Evolutionary conservation across 2,797 vertebrate species (phyloP), one percentile per base, ranked within the genome.

Genomic region (Myripristis murdjan): DNA sequence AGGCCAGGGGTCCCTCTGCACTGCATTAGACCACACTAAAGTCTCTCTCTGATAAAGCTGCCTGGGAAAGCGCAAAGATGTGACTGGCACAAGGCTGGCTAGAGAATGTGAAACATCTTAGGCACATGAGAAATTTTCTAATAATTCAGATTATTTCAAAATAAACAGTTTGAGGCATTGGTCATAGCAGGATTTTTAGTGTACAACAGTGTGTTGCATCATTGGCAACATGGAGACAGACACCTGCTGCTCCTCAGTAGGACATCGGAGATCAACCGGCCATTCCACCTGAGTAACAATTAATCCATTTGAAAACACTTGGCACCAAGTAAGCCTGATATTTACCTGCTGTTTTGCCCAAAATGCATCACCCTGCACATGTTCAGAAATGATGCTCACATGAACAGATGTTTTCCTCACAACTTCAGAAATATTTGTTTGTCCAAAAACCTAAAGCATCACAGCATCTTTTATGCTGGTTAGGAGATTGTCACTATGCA

Each of bases 1-100:
- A 24, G 55, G 48, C 48, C 71, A 83, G 58, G 74, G 41, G 51
- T 64, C 68, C 33, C 43, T 65, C 39, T 63, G 22, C 26, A 39
- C 14, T 41, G 35, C 5, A 12, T 31, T 33, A 15, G 16, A 15
- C 2, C 12, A 18, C 26, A 3, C 26, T 9, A 7, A 28, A 31
- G 28, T 4, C 18, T 24, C 16, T 14, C 26, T 16, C 5, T 31
- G 15, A n/a, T 9, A 48, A 52, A 49, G 6, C 5, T 43, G 4
- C 15, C 41, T 16, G 0, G 33, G 33, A 35, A 35, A 5, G 10
- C 10, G 1, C 33, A 10, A 10, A 35, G 33, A 35, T 10, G 33
- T 35, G 10, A 6, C 33, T 33, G 33, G 33, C 33, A 35, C 5
- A 35, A 35, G 35, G 33, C 10, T 35, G 5, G 33, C 10, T 35